A percentile compares a stretch with the other conserved stretches of the same genome.
These are phyloP conservation scores for Ceyx cyanopectus DNA, from an alignment of 2,113 vertebrate genomes.

Conservation along the genomic window DNA sequence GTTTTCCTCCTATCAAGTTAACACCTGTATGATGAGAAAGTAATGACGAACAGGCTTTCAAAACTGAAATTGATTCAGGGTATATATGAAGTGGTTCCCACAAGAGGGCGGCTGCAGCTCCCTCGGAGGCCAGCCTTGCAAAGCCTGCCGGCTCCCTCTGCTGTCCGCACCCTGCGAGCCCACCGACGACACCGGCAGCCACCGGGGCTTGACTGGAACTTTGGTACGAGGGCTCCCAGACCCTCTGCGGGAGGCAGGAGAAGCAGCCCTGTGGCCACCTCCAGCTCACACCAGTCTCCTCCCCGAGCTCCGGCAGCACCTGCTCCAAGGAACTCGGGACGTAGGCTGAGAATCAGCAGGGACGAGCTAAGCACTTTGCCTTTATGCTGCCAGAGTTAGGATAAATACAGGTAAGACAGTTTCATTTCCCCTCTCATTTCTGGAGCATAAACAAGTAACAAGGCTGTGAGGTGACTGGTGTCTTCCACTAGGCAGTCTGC, in stretches of 20 bases:
- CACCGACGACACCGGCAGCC: fast-evolving
- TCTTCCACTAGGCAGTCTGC: fast-evolving
- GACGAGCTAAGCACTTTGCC: fast-evolving
- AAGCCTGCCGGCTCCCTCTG: constrained; percentile 55
- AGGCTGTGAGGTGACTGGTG: fast-evolving
- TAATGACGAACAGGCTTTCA: neutral
- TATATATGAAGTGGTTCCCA: neutral
- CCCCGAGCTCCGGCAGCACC: neutral
- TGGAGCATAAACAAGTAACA: neutral
- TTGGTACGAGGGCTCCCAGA: fast-evolving
- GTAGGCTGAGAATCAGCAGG: fast-evolving
- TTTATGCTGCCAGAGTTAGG: fast-evolving
- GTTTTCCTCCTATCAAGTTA: neutral
- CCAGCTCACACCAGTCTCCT: neutral
- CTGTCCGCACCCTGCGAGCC: fast-evolving
- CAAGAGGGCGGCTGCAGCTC: neutral
- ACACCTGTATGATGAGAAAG: neutral
- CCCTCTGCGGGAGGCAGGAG: neutral
- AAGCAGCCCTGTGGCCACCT: fast-evolving
- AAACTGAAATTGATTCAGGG: fast-evolving
- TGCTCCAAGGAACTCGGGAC: neutral
- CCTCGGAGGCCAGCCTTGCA: neutral
- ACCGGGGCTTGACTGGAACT: neutral
- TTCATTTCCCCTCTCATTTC: neutral
- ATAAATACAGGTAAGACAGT: fast-evolving